Evolutionary conservation across 2,113 vertebrate genomes (phyloP).

Genomic region (Gambusia affinis): DNA sequence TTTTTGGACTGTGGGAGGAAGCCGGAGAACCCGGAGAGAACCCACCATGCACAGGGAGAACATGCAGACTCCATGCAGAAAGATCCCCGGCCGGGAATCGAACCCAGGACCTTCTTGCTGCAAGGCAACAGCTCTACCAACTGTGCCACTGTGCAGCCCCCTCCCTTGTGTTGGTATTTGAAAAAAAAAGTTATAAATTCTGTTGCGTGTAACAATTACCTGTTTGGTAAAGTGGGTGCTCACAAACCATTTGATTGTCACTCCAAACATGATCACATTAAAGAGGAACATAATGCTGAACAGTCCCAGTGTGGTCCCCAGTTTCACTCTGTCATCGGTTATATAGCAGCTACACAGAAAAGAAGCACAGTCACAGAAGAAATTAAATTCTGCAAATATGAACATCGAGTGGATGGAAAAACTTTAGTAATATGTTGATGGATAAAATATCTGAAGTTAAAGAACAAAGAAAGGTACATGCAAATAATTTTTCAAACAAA

Average conservation of each 20-base stretch:
- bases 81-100: no score
- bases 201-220: slow-evolving; percentile 11
- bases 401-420: not conserved
- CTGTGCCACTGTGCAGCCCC: no score
- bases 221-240: not conserved
- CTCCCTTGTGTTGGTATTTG: not conserved
- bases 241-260: slow-evolving; percentile 27
- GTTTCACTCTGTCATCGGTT: slow-evolving; percentile 10
- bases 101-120: no score
- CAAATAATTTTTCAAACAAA: not conserved
- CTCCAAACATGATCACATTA: slow-evolving; percentile 36
- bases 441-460: not conserved
- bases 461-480: no score
- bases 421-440: not conserved
- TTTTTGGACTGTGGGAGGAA: no score
- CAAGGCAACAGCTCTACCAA: no score
- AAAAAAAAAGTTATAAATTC: not conserved
- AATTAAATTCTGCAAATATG: not conserved
- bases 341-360: slow-evolving; percentile 59
- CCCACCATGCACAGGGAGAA: no score
- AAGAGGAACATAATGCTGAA: slow-evolving; percentile 55
- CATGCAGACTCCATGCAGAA: no score
- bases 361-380: not conserved
- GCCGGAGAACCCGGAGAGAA: no score
- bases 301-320: slow-evolving; percentile 37